Base-by-base conservation (phyloP, 2,113 vertebrate species). In the Brachionichthys hirsutus region DNA sequence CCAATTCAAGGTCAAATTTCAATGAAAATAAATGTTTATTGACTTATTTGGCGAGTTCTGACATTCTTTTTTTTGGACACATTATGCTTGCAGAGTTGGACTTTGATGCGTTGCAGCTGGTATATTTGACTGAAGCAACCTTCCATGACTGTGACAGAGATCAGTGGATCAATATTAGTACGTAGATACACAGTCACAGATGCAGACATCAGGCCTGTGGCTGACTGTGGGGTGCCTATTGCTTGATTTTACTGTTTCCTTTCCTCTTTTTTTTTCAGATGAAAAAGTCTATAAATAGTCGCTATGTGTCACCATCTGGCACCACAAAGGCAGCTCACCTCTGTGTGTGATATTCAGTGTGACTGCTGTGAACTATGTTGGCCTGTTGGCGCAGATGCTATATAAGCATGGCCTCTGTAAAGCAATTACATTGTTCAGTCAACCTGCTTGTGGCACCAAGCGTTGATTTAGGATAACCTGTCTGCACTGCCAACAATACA, bases 251-350 rank as follows among this genome's bases (percentile, higher is more conserved):
- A 20, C 49, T 49, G 16, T 45, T 49, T 59, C 54, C 45, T 47
- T 46, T 22, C 54, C 30, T 24, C 49, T 47, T 49, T 22, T 51
- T 20, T 24, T 14, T 12, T 12, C 36, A 1, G 10, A 16, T 57
- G 36, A 12, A 12, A 49, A 61, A 44, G 17, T 41, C 74, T 75
- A 78, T 73, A 78, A 84, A 85, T 88, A 86, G 55, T 52, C 13
- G 11, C 51, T 75, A 49, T 62, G 53, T 88, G 78, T 82, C 76
- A 85, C 80, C 82, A 85, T 85, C 78, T 85, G 86, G 69, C 74
- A 80, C 71, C 69, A 86, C 62, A 59, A 73, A 80, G 71, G 58
- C 71, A 61, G 76, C 71, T 72, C 78, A 85, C 80, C 82, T 83
- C 80, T 82, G 75, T 77, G 46, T 74, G 73, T 61, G 63, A 58